Evolutionary conservation across 2,113 vertebrate species (phyloP), one percentile per base, ranked within the genome.

Genomic region (Aegotheles bennettii): DNA sequence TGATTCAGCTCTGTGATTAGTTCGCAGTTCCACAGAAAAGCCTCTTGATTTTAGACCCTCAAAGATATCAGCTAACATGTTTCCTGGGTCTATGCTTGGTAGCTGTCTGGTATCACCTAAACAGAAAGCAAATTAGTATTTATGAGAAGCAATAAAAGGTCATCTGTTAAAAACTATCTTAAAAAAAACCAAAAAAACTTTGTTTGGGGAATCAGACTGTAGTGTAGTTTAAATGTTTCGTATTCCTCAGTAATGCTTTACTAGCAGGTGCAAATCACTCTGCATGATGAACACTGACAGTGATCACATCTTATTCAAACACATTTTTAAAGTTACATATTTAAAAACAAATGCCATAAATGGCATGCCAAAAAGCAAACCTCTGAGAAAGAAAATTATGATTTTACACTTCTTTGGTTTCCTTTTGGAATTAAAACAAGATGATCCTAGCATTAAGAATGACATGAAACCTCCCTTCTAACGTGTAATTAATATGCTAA

Each of bases 31-130:
- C 70, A 98, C 94, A 63, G 97, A 97, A 96, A 98, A 98, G 15
- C 94, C 96, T 87, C 95, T 97, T 48, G 84, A 65, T 75, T 84
- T 96, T 17, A 99, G 96, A 63, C 97, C 96, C 63, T 97, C 91
- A 94, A 98, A 99, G 84, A 98, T 74, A 95, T 99, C 98, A 51
- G 93, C 87, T 38, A 99, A 91, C 89, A 98, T 68, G 84, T 98
- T 99, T 47, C 99, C 99, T 65, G 99, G 98, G 35, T 98, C 97
- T 93, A 99, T 99, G 95, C 98, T 99, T 48, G 99, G 98, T 35
- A 99, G 95, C 77, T 99, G 99, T 38, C 98, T 98, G 63, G 98
- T 83, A 93, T 99, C 98, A 94, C 99, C 98, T 99, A 63, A 82
- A 97, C 26, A 70, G 33, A 91, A 69, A 11, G 11, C 16, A 71